These are phyloP conservation scores for Podocnemis expansa DNA, from an alignment of 2,113 vertebrate species.

Conservation along the genomic window DNA sequence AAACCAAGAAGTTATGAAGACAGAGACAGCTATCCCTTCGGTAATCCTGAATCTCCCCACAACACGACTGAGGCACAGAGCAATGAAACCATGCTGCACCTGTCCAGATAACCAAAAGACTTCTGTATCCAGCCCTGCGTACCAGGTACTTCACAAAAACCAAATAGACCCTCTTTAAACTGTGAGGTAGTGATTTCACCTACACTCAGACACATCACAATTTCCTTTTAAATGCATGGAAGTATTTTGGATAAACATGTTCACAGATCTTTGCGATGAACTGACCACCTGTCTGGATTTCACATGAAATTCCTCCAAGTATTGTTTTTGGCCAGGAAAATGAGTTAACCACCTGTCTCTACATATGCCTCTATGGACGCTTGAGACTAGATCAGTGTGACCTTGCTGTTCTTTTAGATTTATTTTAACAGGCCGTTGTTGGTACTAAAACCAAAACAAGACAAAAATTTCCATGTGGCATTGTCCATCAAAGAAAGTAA, in stretches of 20 bases:
- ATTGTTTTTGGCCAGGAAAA: constrained; percentile 53
- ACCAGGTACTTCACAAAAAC: not conserved
- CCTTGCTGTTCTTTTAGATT: constrained; percentile 57
- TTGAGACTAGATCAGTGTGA: constrained; percentile 36
- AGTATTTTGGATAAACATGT: constrained; percentile 1
- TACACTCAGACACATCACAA: not conserved
- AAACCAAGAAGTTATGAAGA: not conserved
- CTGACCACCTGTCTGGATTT: constrained; percentile 46
- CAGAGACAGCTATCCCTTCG: not conserved
- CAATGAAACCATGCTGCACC: not conserved
- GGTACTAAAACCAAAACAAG: constrained; percentile 52
- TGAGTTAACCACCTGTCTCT: constrained; percentile 41
- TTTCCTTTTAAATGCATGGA: not conserved
- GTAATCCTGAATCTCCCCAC: not conserved
- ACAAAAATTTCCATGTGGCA: constrained; percentile 33
- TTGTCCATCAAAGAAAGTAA: constrained; percentile 29
- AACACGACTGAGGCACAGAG: accelerated
- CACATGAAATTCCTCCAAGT: constrained; percentile 51
- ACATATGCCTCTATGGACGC: constrained; percentile 49
- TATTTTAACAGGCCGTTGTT: constrained; percentile 60
- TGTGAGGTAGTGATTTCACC: not conserved
- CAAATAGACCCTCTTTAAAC: not conserved
- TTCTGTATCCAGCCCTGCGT: not conserved
- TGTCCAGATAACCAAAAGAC: not conserved
- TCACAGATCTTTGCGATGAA: constrained; percentile 19